Conservation (phyloP, 2,797 vertebrate species). For the Myoxocephalus aenaeus region DNA sequence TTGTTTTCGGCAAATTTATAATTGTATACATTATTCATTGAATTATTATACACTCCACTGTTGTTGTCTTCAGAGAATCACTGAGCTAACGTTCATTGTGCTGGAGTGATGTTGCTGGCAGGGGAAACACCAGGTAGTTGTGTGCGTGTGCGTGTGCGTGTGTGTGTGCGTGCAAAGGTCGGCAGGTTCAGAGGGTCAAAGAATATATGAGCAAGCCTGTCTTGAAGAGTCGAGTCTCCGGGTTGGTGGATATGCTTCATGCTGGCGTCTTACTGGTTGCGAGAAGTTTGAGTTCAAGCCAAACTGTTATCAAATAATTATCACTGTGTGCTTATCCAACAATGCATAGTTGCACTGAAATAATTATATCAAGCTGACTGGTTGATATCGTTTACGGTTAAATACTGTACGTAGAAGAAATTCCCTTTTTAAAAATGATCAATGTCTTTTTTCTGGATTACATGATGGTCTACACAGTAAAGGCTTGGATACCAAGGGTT, state of each 20-base stretch:
- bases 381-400: neutral
- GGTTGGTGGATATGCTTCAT: slow-evolving; percentile 11
- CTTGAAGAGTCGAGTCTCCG: neutral
- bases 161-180: slow-evolving; percentile 69
- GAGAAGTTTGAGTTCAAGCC: slow-evolving; percentile 13
- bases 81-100: slow-evolving; percentile 13
- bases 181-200: slow-evolving; percentile 56
- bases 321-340: neutral
- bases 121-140: slow-evolving; percentile 44
- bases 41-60: neutral
- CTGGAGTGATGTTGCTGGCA: slow-evolving; percentile 71
- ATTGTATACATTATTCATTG: neutral
- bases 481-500: neutral
- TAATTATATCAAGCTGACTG: neutral
- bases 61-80: slow-evolving; percentile 5
- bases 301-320: slow-evolving; percentile 3
- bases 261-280: neutral
- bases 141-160: slow-evolving; percentile 25
- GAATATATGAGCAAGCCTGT: slow-evolving; percentile 26
- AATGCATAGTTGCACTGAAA: neutral
- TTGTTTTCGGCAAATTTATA: neutral
- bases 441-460: neutral
- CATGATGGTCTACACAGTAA: neutral
- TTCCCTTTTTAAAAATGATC: too few species aligned
- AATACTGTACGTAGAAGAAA: neutral